Conservation (phyloP, 1,140 invertebrate species). For the Aphaenogaster floridana region DNA sequence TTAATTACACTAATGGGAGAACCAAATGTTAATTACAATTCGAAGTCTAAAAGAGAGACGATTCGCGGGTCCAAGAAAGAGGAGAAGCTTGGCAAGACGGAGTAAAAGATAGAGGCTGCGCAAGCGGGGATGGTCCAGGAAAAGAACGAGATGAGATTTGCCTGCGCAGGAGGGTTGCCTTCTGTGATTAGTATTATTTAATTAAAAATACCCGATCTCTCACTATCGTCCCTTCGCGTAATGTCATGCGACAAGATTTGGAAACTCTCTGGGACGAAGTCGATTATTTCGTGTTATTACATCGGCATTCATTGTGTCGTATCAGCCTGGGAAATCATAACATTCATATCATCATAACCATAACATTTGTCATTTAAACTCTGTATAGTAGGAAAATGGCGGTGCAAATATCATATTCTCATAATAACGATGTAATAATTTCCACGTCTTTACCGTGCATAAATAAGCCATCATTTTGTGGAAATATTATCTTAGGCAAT, state of each 20-base stretch:
- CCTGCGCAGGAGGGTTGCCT: conserved; percentile 80
- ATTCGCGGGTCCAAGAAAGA: conserved; percentile 81
- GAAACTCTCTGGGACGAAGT: neutral
- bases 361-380: neutral
- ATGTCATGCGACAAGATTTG: conserved; percentile 39
- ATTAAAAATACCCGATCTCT: conserved; percentile 85
- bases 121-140: conserved; percentile 58
- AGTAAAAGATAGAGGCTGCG: conserved; percentile 51
- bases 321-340: neutral
- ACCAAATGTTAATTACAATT: conserved; percentile 92
- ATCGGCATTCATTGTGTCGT: neutral
- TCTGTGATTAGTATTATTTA: conserved; percentile 87
- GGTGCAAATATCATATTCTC: conserved; percentile 17
- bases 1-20: conserved; percentile 91
- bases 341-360: neutral
- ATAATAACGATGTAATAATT: conserved; percentile 72
- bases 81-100: conserved; percentile 69
- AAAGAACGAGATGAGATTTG: conserved; percentile 85
- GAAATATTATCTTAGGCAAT: conserved; percentile 54
- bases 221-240: conserved; percentile 67
- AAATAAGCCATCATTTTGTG: conserved; percentile 83
- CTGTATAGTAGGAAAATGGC: neutral
- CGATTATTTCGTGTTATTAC: conserved; percentile 34
- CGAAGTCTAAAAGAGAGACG: conserved; percentile 89
- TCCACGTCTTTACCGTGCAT: conserved; percentile 75